Evolutionary conservation across 2,888 invertebrate genomes (phyloP).

Genomic region (Camponotus fellah): DNA sequence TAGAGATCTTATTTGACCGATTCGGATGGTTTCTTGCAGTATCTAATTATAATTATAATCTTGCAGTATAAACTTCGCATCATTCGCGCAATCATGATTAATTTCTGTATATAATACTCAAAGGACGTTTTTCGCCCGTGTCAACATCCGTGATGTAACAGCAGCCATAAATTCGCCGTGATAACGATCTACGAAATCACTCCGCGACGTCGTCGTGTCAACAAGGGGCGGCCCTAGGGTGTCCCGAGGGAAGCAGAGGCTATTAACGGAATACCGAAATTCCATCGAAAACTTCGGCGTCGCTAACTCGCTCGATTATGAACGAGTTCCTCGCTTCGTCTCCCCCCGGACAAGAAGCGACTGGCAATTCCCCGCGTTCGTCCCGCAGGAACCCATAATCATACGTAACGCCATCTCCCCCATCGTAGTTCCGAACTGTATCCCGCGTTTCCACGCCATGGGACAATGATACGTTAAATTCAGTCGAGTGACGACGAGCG

Average conservation of each 20-base stretch:
- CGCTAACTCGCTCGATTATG: constrained; percentile 66
- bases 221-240: constrained; percentile 41
- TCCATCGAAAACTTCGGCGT: constrained; percentile 72
- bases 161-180: constrained; percentile 36
- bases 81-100: constrained; percentile 13
- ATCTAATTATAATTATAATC: too few relatives aligned
- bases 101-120: not conserved
- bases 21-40: not conserved
- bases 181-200: constrained; percentile 51
- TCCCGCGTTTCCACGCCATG: constrained; percentile 24
- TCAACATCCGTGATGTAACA: constrained; percentile 5
- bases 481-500: constrained; percentile 19
- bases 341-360: constrained; percentile 52
- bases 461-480: constrained; percentile 45
- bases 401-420: constrained; percentile 31
- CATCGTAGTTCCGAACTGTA: constrained; percentile 2
- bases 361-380: not conserved
- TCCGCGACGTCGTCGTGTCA: constrained; percentile 40
- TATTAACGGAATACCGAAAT: constrained; percentile 70
- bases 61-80: not conserved
- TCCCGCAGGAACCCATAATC: constrained; percentile 30
- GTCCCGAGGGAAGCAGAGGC: constrained; percentile 33
- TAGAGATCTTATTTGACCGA: not conserved
- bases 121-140: not conserved
- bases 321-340: constrained; percentile 53